Conservation (phyloP, 2,888 invertebrate species). For the Acleris literana region DNA sequence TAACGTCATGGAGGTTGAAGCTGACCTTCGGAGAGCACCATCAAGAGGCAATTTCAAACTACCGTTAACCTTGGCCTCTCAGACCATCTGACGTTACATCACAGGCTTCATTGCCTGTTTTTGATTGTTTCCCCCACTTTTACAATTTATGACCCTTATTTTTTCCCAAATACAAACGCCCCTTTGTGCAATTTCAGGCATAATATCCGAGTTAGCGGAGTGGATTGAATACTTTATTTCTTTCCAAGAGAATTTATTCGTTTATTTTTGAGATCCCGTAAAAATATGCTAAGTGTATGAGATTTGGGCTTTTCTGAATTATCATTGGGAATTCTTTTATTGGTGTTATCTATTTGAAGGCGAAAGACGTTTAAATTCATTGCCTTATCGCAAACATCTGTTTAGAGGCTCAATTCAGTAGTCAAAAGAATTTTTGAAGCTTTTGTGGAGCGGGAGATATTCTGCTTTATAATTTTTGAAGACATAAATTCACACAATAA, state of each 20-base stretch:
- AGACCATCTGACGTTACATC: not conserved
- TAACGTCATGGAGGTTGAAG: no score
- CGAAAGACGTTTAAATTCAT: constrained; percentile 3
- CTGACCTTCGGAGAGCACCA: no score
- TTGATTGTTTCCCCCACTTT: constrained; percentile 11
- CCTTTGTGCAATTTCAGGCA: constrained; percentile 32
- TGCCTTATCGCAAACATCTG: constrained; percentile 13
- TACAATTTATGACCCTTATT: constrained; percentile 28
- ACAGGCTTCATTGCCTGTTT: not conserved
- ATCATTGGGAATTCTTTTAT: constrained; percentile 18
- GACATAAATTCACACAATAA: constrained; percentile 16
- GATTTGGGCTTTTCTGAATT: constrained; percentile 24
- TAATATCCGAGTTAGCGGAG: constrained; percentile 28
- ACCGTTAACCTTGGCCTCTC: not conserved
- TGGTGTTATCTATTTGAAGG: constrained; percentile 19
- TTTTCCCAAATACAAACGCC: constrained; percentile 27
- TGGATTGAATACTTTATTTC: constrained; percentile 33
- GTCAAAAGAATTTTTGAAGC: not conserved
- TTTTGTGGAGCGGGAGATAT: not conserved
- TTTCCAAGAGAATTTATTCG: constrained; percentile 11
- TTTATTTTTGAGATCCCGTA: constrained; percentile 27
- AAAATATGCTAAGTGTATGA: constrained; percentile 34
- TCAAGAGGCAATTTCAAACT: not conserved
- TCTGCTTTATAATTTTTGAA: constrained; percentile 2
- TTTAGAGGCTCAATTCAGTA: not conserved